Evolutionary conservation across 2,888 invertebrate species (phyloP).

Genomic region (Heteromyza rotundicornis): DNA sequence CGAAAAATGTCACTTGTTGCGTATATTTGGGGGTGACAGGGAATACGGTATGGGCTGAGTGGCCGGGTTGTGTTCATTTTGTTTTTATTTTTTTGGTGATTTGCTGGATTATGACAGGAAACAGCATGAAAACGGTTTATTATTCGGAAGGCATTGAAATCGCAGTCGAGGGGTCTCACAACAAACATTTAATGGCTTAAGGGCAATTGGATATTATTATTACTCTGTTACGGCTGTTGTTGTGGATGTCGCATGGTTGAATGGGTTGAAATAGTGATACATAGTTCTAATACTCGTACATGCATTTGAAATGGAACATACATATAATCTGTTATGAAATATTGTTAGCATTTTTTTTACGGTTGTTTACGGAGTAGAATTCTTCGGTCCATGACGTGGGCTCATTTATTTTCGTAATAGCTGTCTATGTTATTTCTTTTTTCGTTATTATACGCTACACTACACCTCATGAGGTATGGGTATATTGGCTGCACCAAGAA

Average conservation of each 20-base stretch:
- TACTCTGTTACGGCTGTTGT: conserved; percentile 10
- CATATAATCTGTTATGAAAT: conserved; percentile 55
- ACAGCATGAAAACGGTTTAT: neutral
- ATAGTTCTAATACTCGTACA: neutral
- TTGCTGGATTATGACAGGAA: neutral
- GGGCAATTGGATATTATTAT: neutral
- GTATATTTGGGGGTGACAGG: conserved; percentile 22
- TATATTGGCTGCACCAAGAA: too few species aligned
- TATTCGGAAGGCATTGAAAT: too few species aligned
- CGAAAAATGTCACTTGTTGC: conserved; percentile 56
- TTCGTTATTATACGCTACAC: conserved; percentile 38
- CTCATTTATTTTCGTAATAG: conserved; percentile 50
- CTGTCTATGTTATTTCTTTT: conserved; percentile 26
- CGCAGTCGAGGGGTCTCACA: too few species aligned
- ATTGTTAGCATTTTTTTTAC: conserved; percentile 42
- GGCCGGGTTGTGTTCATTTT: neutral
- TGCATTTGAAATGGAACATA: conserved; percentile 39
- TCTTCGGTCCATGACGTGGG: neutral
- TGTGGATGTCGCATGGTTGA: conserved; percentile 49
- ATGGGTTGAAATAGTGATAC: conserved; percentile 33
- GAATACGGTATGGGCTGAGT: neutral
- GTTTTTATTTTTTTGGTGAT: neutral
- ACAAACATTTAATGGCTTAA: neutral
- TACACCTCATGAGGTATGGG: too few species aligned
- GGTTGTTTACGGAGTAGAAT: conserved; percentile 2